A percentile compares a stretch with the other conserved stretches of the same genome.
Conservation (phyloP, 2,888 invertebrate genomes). For the Hedya salicella region DNA sequence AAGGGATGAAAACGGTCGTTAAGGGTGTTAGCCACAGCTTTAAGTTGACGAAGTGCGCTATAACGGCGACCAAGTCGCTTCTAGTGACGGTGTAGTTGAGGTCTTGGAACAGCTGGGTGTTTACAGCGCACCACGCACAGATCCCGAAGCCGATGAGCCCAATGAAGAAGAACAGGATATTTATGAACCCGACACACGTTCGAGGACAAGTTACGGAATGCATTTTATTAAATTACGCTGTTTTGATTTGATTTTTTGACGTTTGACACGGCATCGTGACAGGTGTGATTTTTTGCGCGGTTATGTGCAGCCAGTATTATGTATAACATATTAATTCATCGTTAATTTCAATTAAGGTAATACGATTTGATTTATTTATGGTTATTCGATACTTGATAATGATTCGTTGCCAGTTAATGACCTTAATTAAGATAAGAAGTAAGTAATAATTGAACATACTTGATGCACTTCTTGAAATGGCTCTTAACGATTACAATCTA, state of each 20-base stretch:
- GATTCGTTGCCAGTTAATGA: neutral
- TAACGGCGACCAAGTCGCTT: conserved; percentile 59
- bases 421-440: neutral
- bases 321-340: neutral
- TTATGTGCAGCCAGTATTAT: conserved; percentile 6
- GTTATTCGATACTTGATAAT: neutral
- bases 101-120: conserved; percentile 72
- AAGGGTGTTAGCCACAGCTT: conserved; percentile 70
- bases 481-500: too few relatives aligned
- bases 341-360: too few relatives aligned
- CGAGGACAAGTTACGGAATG: conserved; percentile 71
- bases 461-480: too few relatives aligned
- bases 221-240: conserved; percentile 57
- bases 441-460: neutral
- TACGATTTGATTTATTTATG: conserved; percentile 15
- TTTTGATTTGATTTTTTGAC: conserved; percentile 19
- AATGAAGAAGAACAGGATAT: conserved; percentile 66
- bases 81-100: conserved; percentile 75
- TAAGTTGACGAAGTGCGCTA: conserved; percentile 70
- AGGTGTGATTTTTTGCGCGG: neutral
- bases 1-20: conserved; percentile 64
- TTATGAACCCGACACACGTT: conserved; percentile 76
- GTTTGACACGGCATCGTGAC: conserved; percentile 21
- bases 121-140: conserved; percentile 73
- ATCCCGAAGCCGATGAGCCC: conserved; percentile 61